Conservation (phyloP, 2,113 vertebrate genomes). For the Philantomba maxwellii region DNA sequence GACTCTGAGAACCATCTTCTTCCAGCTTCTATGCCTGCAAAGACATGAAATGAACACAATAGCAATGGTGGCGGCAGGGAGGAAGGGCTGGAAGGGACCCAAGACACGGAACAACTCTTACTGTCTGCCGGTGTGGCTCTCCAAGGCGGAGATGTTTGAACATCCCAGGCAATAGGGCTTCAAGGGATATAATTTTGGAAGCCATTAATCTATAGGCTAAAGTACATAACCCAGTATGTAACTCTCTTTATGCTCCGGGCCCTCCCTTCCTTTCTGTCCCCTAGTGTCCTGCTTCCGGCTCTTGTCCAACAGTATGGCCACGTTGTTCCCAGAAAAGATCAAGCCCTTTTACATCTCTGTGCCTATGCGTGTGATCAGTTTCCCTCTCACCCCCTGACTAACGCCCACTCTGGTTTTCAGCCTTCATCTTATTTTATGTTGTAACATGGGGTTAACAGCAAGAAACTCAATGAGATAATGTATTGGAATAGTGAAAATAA, state of each 20-base stretch:
- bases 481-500: neutral
- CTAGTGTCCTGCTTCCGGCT: neutral
- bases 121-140: neutral
- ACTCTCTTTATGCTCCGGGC: neutral
- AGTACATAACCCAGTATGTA: neutral
- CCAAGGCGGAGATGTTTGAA: neutral
- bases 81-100: neutral
- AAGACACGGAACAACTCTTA: neutral
- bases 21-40: neutral
- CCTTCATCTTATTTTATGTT: neutral
- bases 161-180: neutral
- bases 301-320: neutral
- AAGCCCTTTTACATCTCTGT: neutral
- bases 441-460: neutral
- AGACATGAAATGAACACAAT: neutral
- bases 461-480: neutral
- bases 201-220: neutral
- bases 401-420: neutral
- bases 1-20: neutral
- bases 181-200: neutral
- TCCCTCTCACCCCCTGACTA: neutral
- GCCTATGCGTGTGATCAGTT: rapidly evolving
- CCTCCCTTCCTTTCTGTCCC: neutral
- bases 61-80: rapidly evolving
- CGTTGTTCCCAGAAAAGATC: neutral